Evolutionary conservation across 2,888 invertebrate genomes (phyloP), one percentile per base, ranked within the genome.

Genomic region (Euclidia mi): DNA sequence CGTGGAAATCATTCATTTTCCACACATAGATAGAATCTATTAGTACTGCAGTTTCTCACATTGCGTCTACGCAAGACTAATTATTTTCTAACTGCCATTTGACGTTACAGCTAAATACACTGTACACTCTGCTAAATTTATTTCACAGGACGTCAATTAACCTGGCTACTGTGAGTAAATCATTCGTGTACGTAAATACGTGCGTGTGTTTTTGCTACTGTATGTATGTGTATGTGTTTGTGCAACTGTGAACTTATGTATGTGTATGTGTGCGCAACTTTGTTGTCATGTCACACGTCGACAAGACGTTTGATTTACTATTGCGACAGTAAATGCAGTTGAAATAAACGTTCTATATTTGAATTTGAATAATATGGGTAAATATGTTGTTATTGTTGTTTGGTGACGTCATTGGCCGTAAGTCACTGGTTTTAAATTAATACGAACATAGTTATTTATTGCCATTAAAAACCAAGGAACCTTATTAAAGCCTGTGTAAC

Each of bases 81-180:
- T 82, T 79, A 79, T 78, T 78, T 76, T 76, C 78, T 80, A 79
- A 79, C 77, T 76, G 75, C 74, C 76, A 50, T 63, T 56, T 61
- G 82, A 80, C 76, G 71, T 77, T 70, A 59, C 63, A 55, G 73
- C 70, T 76, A 75, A 73, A 77, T 76, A 71, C 82, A 72, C 52
- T 79, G 76, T 75, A 70, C 77, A 70, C 70, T 76, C 71, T 71
- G 77, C 79, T 79, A 81, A 79, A 87, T 87, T 81, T 82, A 83
- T 81, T 81, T 79, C 79, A 72, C 74, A 70, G 78, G 68, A 77
- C 79, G 82, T 76, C 87, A 84, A 85, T 87, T 87, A 87, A 84
- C 87, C 85, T 81, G 84, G 59, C 64, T 65, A 66, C 61, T 46
- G 50, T 46, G 76, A 64, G 59, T 87, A 82, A 79, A 85, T 87